A percentile compares a stretch with the other conserved stretches of the same genome.
Conservation (phyloP, 1,140 invertebrate species). For the Trinorchestia longiramus region DNA sequence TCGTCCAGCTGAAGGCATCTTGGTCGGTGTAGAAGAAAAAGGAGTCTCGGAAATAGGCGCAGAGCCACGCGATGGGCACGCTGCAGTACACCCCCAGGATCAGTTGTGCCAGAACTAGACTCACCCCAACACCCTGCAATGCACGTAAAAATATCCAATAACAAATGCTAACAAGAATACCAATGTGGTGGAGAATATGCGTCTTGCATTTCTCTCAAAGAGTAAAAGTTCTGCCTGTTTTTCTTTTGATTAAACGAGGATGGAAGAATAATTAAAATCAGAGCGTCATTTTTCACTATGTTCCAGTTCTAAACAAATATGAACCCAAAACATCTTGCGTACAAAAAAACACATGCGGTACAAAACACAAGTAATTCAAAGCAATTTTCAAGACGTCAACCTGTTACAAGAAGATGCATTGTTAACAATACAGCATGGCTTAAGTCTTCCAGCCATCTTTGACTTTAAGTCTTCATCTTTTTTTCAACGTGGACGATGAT, state of each 20-base stretch:
- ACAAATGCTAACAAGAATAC: neutral
- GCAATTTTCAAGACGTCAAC: too few relatives aligned
- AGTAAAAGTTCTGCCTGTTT: neutral
- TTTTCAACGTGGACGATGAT: too few relatives aligned
- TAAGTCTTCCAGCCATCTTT: too few relatives aligned
- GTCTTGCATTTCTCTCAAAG: neutral
- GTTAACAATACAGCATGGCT: too few relatives aligned
- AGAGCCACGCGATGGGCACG: constrained; percentile 88
- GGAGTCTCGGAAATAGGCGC: constrained; percentile 88
- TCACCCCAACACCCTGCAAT: constrained; percentile 82
- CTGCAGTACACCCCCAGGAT: constrained; percentile 88
- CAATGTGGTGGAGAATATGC: neutral
- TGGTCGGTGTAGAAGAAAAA: constrained; percentile 88
- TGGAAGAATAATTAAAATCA: neutral
- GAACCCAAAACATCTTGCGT: neutral
- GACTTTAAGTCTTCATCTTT: too few relatives aligned
- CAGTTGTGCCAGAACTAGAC: constrained; percentile 82
- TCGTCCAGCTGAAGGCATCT: constrained; percentile 86
- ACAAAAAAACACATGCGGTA: neutral
- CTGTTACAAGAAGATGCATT: too few relatives aligned
- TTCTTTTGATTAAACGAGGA: neutral
- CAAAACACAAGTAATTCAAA: neutral
- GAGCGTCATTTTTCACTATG: neutral
- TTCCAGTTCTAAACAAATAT: neutral
- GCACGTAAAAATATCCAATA: neutral